These are phyloP conservation scores for Porites lobata DNA, from an alignment of 92 coral and sea anemone species.

Conservation along the genomic window DNA sequence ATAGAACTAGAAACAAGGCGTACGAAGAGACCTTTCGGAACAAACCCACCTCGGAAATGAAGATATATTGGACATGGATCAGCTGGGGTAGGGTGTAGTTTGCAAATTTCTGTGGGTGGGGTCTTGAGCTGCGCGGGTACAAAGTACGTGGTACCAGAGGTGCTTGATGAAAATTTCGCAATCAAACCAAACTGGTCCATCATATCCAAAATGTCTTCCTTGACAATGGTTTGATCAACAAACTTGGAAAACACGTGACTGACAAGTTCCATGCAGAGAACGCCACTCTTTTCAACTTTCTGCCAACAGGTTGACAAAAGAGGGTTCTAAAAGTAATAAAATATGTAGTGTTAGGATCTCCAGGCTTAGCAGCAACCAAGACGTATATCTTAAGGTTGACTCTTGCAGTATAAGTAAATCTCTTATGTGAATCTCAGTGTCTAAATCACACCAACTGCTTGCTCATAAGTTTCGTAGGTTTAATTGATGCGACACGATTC, in stretches of 20 bases:
- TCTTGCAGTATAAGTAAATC: too few species aligned
- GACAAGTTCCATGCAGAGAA: neutral
- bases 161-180: neutral
- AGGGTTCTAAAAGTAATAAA: neutral
- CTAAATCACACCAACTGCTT: too few species aligned
- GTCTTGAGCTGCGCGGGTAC: neutral
- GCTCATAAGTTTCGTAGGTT: too few species aligned
- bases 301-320: neutral
- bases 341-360: too few species aligned
- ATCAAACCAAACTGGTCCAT: slow-evolving; percentile 10
- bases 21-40: slow-evolving; percentile 3
- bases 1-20: neutral
- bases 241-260: neutral
- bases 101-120: neutral
- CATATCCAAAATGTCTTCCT: slow-evolving; percentile 8
- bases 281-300: neutral
- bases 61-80: neutral
- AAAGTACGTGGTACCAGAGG: neutral
- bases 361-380: too few species aligned
- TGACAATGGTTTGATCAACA: neutral
- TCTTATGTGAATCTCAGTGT: too few species aligned
- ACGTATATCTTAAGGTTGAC: too few species aligned
- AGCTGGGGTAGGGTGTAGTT: neutral
- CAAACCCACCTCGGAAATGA: neutral
- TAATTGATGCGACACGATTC: too few species aligned